Evolutionary conservation across 2,888 invertebrate species (phyloP).

Genomic region (Epiblema foenella): DNA sequence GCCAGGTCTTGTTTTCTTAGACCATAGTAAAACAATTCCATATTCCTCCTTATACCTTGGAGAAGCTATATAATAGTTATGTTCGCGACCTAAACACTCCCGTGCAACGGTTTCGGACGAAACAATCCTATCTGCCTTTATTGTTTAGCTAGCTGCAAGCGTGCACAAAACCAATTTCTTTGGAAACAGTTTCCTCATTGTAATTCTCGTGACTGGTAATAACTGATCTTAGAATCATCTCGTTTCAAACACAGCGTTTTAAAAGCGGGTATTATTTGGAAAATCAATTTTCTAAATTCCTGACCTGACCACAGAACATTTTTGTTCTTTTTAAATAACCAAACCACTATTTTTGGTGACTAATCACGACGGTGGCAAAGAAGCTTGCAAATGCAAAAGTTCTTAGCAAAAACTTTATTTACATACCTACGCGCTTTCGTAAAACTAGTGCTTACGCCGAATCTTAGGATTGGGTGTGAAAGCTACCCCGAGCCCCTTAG

Average conservation of each 20-base stretch:
- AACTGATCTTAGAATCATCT: slow-evolving; percentile 12
- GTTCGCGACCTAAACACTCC: slow-evolving; percentile 11
- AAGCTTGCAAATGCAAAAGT: too few species aligned
- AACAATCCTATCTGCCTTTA: slow-evolving; percentile 32
- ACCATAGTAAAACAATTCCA: neutral
- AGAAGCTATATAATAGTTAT: neutral
- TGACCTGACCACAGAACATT: neutral
- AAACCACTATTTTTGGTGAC: too few species aligned
- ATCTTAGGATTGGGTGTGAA: too few species aligned
- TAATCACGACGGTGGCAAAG: too few species aligned
- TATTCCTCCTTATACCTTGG: neutral
- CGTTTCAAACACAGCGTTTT: slow-evolving; percentile 6
- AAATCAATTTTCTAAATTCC: neutral
- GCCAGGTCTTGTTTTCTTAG: too few species aligned
- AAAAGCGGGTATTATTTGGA: neutral
- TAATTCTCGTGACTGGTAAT: slow-evolving; percentile 21
- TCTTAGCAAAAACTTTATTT: too few species aligned
- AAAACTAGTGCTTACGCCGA: too few species aligned
- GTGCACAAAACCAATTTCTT: slow-evolving; percentile 28
- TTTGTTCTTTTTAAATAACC: too few species aligned
- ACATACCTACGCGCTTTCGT: too few species aligned
- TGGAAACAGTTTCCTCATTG: slow-evolving; percentile 22
- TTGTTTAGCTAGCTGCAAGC: slow-evolving; percentile 27
- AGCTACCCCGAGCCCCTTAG: too few species aligned
- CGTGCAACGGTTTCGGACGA: slow-evolving; percentile 13